A percentile compares a stretch with the other conserved stretches of the same genome.
These are phyloP conservation scores for Oasisia sp. DNA, from an alignment of 2,888 invertebrate genomes.

Conservation along the genomic window DNA sequence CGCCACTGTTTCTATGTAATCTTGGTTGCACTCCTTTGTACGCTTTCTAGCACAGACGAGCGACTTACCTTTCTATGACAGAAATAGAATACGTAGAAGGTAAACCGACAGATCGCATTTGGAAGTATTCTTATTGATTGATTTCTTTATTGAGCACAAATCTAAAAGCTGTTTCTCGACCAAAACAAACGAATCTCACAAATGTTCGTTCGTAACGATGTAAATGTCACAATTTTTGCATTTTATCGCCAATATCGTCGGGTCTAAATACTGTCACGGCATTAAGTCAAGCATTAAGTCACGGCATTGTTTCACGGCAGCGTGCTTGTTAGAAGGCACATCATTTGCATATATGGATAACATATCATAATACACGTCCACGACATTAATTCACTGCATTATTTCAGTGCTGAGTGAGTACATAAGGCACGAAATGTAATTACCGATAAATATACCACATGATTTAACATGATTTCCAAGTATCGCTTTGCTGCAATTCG, in stretches of 20 bases:
- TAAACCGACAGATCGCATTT: background rate
- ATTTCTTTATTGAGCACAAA: background rate
- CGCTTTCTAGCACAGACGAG: background rate
- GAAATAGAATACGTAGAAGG: background rate
- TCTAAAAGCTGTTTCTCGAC: background rate
- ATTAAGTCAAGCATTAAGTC: background rate
- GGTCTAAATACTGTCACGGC: conserved; percentile 2
- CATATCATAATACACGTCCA: background rate
- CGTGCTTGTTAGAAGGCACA: background rate
- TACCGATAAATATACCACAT: background rate
- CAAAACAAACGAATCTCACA: background rate
- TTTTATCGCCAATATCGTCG: background rate
- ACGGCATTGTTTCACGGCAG: background rate
- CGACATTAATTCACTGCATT: background rate
- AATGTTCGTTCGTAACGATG: background rate
- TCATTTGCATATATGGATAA: background rate
- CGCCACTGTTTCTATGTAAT: no score
- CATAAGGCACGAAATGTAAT: background rate
- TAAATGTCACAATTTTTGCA: background rate
- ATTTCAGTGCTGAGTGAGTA: background rate
- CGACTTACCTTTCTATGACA: background rate
- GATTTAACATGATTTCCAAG: background rate
- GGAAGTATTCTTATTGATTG: background rate
- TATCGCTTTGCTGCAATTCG: no score
- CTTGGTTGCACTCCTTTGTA: no score